Percentiles rank a stretch among this genome's conserved stretches.
phyloP scores from a whole-genome alignment of 1,140 invertebrate species.

The Aphelenchoides besseyi region DNA sequence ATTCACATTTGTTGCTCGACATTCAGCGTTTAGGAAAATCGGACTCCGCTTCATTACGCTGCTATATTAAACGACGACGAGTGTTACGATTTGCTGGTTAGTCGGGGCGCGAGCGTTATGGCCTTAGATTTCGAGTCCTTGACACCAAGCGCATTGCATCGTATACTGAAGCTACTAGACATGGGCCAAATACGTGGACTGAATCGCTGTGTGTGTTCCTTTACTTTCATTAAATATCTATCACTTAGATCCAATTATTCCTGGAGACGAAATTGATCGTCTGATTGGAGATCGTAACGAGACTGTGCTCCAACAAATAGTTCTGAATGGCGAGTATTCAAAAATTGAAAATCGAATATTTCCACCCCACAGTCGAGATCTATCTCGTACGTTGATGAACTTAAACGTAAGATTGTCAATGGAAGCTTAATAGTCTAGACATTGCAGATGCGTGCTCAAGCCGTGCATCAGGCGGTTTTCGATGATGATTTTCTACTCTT shows the following conservation, averaged over 20 bases:
- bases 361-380: conserved; percentile 46
- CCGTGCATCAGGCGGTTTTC: conserved; percentile 77
- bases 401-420: conserved; percentile 36
- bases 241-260: background rate
- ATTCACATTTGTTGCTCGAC: conserved; percentile 1
- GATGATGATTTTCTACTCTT: conserved; percentile 78
- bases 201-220: conserved; percentile 46
- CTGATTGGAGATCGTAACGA: conserved; percentile 50
- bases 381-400: conserved; percentile 38
- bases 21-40: conserved; percentile 69
- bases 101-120: conserved; percentile 50
- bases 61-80: conserved; percentile 64
- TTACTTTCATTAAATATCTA: conserved; percentile 19
- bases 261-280: conserved; percentile 46
- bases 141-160: conserved; percentile 39
- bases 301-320: conserved; percentile 37
- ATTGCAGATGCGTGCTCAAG: conserved; percentile 78
- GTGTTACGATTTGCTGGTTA: conserved; percentile 51
- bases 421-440: too few relatives aligned
- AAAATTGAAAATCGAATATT: conserved; percentile 49
- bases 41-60: conserved; percentile 83
- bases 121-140: conserved; percentile 49
- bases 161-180: conserved; percentile 47
- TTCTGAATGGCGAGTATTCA: conserved; percentile 42
- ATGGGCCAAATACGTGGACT: conserved; percentile 48